Base-by-base conservation (phyloP, 2,797 vertebrate genomes). In the Hybognathus amarus region DNA sequence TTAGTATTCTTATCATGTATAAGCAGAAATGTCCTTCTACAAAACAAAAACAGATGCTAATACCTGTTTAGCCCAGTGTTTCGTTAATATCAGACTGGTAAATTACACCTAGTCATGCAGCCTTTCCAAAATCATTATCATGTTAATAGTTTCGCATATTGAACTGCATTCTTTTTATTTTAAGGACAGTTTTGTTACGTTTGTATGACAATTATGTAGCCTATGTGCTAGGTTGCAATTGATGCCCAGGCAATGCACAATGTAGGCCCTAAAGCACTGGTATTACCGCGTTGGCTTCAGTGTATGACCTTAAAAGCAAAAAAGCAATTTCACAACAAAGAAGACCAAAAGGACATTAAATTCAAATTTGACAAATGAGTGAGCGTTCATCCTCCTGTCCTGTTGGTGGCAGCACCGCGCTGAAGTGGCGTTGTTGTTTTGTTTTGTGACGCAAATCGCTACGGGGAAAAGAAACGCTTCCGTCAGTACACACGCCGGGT, bases 401-500 rank as follows among this genome's bases (percentile, higher is more conserved):
- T 77, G 67, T 66, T 47, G 86, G 52, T 24, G 86, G 86, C 83
- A 79, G 56, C 70, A 64, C 52, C 22, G 69, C 33, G 24, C n/a
- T 38, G 0, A 27, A 10, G 24, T 13, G 10, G 9, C 66, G 79
- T 50, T 24, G n/a, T 17, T 61, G 70, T 20, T 42, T 33, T 33
- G 54, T 30, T 20, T 79, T 63, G 64, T 50, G 10, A 24, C 42
- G 12, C 18, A 15, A 33, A 33, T 40, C 36, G 13, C 50, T 6
- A 22, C 15, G 5, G 61, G 42, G 56, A 67, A 74, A 78, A 30
- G 63, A 76, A 33, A 84, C 77, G 27, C 61, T 77, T 77, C 76
- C 85, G 85, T 56, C 67, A 27, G 87, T 61, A 82, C 84, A 87
- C 85, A 91, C 87, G 87, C 88, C 61, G 83, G 0, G 12, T 93